These are phyloP conservation scores for Drosophila seguyi DNA, from an alignment of 1,140 invertebrate genomes.

Conservation along the genomic window DNA sequence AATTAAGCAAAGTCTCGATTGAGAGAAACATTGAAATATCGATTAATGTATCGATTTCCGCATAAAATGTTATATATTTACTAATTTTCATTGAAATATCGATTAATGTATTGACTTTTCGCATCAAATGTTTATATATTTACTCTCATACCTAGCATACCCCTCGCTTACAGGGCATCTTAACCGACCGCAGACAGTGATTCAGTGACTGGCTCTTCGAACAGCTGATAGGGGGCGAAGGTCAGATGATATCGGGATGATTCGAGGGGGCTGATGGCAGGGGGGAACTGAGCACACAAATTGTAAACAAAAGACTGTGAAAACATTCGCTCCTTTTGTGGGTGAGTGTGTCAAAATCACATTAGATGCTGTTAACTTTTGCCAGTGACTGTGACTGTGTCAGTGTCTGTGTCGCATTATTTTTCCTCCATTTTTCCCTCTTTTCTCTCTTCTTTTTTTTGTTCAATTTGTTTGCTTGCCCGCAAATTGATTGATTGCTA, in stretches of 20 bases:
- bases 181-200: not conserved
- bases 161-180: not conserved
- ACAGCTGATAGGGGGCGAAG: not conserved
- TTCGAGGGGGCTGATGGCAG: not conserved
- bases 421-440: not conserved
- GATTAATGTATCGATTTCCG: too few species aligned
- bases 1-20: too few species aligned
- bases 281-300: conserved; percentile 11
- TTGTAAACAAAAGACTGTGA: conserved; percentile 58
- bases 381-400: conserved; percentile 29
- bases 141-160: not conserved
- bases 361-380: conserved; percentile 81
- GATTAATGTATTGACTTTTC: too few species aligned
- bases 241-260: conserved; percentile 2
- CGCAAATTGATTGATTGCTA: conserved; percentile 80
- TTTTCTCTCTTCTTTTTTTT: conserved; percentile 29
- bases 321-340: conserved; percentile 4
- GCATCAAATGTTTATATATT: too few species aligned
- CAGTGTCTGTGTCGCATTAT: conserved; percentile 27
- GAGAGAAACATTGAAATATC: too few species aligned
- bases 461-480: conserved; percentile 66
- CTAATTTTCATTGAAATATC: too few species aligned
- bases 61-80: too few species aligned
- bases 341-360: conserved; percentile 77
- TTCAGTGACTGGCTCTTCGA: not conserved